phyloP scores from a whole-genome alignment of 2,797 vertebrate species.

The Takifugu rubripes region DNA sequence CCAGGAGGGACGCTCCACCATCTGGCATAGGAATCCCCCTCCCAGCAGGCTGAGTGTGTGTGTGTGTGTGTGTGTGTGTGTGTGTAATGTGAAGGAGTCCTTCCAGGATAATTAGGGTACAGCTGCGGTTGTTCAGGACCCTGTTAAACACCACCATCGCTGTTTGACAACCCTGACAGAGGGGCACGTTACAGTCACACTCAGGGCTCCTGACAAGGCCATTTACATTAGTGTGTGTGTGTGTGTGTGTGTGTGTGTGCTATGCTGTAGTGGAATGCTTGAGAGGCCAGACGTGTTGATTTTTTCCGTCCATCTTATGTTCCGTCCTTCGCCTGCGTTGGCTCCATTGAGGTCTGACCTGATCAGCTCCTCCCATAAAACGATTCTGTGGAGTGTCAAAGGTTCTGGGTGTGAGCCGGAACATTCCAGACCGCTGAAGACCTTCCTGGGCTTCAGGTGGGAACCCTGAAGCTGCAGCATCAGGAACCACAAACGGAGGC shows the following conservation, averaged over 20 bases:
- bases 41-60: slow-evolving; percentile 52
- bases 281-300: too few species aligned
- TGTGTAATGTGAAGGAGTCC: slow-evolving; percentile 4
- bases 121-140: slow-evolving; percentile 46
- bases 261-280: neutral
- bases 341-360: too few species aligned
- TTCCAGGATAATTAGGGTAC: slow-evolving; percentile 63
- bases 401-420: too few species aligned
- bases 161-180: slow-evolving; percentile 25
- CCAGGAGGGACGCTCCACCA: slow-evolving; percentile 72
- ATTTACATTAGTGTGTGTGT: neutral
- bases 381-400: too few species aligned
- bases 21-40: slow-evolving; percentile 73
- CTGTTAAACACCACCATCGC: slow-evolving; percentile 41
- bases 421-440: too few species aligned
- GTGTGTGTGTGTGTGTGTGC: neutral
- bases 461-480: slow-evolving; percentile 2
- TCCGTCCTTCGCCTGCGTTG: too few species aligned
- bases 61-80: slow-evolving; percentile 16
- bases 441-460: too few species aligned
- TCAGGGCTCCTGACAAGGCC: slow-evolving; percentile 1
- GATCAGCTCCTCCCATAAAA: too few species aligned
- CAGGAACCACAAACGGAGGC: slow-evolving; percentile 18
- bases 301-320: too few species aligned
- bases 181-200: slow-evolving; percentile 17